These are phyloP conservation scores for Mareca penelope DNA, from an alignment of 2,797 vertebrate genomes.

Conservation along the genomic window DNA sequence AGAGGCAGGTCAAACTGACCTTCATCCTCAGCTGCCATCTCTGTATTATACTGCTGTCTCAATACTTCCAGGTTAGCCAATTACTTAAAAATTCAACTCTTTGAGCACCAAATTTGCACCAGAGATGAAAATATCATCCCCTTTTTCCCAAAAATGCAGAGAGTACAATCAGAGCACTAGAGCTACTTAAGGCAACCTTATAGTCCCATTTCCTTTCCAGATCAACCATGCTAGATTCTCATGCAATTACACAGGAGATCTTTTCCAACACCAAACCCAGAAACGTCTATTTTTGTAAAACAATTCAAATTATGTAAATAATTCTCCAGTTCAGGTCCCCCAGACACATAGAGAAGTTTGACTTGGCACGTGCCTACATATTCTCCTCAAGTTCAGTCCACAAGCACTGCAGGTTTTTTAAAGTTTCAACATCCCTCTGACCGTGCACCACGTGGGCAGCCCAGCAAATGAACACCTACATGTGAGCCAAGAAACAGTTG, in stretches of 20 bases:
- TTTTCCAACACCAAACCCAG: background rate
- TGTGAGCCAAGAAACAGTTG: background rate
- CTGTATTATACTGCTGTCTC: background rate
- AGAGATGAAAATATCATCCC: background rate
- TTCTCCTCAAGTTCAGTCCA: background rate
- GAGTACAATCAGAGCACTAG: background rate
- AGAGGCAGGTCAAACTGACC: background rate
- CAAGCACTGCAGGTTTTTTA: too few species aligned
- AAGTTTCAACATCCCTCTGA: background rate
- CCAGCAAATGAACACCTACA: rapidly evolving
- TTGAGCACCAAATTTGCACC: background rate
- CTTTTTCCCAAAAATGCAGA: background rate
- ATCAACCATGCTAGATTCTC: background rate
- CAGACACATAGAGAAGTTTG: background rate
- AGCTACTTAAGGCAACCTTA: background rate
- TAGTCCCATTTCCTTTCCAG: background rate
- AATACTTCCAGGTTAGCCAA: background rate
- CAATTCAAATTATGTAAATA: background rate
- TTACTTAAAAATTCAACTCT: background rate
- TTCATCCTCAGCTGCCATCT: background rate
- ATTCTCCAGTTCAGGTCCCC: background rate
- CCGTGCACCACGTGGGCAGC: background rate
- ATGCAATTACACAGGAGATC: background rate
- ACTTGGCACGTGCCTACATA: background rate
- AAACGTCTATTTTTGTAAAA: background rate